Evolutionary conservation across 1,140 invertebrate species (phyloP), one percentile per base, ranked within the genome.

Genomic region (Brachionus rotundiformis): DNA sequence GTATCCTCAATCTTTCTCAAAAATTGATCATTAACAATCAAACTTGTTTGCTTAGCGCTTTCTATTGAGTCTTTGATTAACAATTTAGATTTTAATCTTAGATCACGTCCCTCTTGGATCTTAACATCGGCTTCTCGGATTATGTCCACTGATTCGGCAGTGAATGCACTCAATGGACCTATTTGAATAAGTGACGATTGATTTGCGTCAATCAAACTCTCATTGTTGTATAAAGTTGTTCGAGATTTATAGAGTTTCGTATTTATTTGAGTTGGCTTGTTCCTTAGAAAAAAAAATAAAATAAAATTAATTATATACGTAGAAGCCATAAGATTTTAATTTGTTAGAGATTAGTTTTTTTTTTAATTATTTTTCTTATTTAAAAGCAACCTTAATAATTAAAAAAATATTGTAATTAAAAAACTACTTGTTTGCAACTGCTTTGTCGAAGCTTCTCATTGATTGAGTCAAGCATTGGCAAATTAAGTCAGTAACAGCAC

Each of bases 161-260:
- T 88, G 83, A 85, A 87, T 5, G 87, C 83, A 3, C 86, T 87
- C 3, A 87, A 83, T 3, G 85, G 85, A 82, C 87, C 87, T 49
- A 84, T 83, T 33, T 83, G 82, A 31, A 68, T 59, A 59, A 82
- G 27, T n/a, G 63, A 68, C 16, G 41, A n/a, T 68, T 29, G 84
- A 83, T 7, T 84, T 83, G 65, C 85, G 83, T 65, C 84, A 61
- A 82, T 19, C 82, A 83, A 63, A 83, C 76, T 16, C 71, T 44
- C n/a, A 77, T 61, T 23, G 68, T 82, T 31, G 41, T 41, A 77
- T 65, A 82, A 73, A 59, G 44, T 63, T 82, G 63, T 68, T 81
- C 59, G 71, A 13, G 11, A 61, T 54, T 68, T 84, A 84, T 54
- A 81, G n/a, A 61, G 83, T 82, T 25, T 71, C 82, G 54, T 68